Evolutionary conservation across 1,140 invertebrate species (phyloP), one percentile per base, ranked within the genome.

Genomic region (Oncopodura yosiiana): DNA sequence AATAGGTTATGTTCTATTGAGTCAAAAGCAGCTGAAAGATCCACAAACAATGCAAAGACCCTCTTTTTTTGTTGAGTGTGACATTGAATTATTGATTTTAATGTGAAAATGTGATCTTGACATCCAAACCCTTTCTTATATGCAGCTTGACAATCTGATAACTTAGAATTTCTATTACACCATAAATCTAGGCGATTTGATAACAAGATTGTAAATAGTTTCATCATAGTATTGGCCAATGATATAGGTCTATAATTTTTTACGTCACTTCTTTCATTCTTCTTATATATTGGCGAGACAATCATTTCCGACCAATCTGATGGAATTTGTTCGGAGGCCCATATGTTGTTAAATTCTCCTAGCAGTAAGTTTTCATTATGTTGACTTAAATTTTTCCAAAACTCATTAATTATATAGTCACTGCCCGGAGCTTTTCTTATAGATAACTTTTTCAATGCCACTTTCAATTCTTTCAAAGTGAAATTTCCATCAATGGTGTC

Each of bases 1-100:
- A 61, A 56, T 8, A 27, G 27, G n/a, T 29, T 16, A 19, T 55
- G 51, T 1, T 19, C 9, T 0, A 59, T 32, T 0, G 56, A 49
- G 19, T 59, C 56, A 23, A 61, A 61, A 1, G 59, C 59, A 26
- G 30, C n/a, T 3, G 36, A 48, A 2, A 60, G 45, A 12, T 60
- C 58, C 0, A 60, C 16, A 48, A 60, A 60, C 11, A 57, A 12
- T 0, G 41, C 39, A 30, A 21, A 57, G 9, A 60, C 1, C 24
- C 18, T 26, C 38, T 59, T 21, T 16, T 34, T 14, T 19, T 49
- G n/a, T 38, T 5, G 21, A 24, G 1, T 8, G 0, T 45, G 11
- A 30, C 38, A 37, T 32, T 58, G 45, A 5, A 58, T 58, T 26
- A 61, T 34, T 0, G 45, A 5, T 4, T 49, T 49, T 6, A 61